phyloP scores from a whole-genome alignment of 2,888 invertebrate species.

The Xanthorhoe designata region DNA sequence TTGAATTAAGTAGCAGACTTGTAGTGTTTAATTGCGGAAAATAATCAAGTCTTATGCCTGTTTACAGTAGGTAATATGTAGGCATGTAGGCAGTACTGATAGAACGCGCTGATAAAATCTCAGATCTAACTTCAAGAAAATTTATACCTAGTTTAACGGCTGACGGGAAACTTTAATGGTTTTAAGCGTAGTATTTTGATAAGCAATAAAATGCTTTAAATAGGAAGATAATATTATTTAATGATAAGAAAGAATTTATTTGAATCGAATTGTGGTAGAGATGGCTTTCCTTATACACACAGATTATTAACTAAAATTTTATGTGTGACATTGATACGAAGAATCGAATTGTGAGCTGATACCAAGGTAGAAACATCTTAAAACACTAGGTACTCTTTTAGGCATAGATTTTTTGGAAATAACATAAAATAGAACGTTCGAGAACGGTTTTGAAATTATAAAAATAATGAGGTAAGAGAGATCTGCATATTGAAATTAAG shows the following conservation, averaged over 20 bases:
- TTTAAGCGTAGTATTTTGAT: slow-evolving; percentile 31
- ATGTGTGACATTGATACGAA: too few species aligned
- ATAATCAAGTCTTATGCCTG: slow-evolving; percentile 15
- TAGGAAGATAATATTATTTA: slow-evolving; percentile 2
- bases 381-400: neutral
- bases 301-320: too few species aligned
- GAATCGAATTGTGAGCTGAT: neutral
- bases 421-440: neutral
- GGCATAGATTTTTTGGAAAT: neutral
- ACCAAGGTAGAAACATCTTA: neutral
- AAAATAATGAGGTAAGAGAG: slow-evolving; percentile 10
- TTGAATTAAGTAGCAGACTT: slow-evolving; percentile 6
- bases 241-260: neutral
- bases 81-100: slow-evolving; percentile 11
- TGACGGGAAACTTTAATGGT: slow-evolving; percentile 30
- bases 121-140: slow-evolving; percentile 27
- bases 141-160: slow-evolving; percentile 34
- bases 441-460: neutral
- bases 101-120: slow-evolving; percentile 34
- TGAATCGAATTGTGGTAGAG: neutral
- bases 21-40: slow-evolving; percentile 23
- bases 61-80: slow-evolving; percentile 4
- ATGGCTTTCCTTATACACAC: too few species aligned
- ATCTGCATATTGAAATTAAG: slow-evolving; percentile 9
- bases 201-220: slow-evolving; percentile 25